Conservation (phyloP, 2,888 invertebrate genomes). For the Cephus runcator region DNA sequence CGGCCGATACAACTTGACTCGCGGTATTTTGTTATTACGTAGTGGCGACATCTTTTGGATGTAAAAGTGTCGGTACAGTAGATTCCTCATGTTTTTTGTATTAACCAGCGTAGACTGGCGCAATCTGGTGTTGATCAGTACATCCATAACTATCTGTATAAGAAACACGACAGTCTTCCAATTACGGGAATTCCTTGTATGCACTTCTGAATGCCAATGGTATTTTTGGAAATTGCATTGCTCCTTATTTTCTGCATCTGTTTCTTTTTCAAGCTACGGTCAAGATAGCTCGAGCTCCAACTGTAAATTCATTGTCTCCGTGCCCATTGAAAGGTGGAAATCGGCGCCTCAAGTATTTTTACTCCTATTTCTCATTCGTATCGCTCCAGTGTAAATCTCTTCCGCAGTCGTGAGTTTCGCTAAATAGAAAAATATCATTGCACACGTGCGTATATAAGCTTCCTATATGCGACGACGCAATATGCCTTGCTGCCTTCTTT, state of each 20-base stretch:
- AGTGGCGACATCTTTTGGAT: not conserved
- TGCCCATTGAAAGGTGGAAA: not conserved
- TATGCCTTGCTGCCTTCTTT: constrained; percentile 25
- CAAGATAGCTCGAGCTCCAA: not conserved
- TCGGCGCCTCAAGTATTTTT: not conserved
- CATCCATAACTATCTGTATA: not conserved
- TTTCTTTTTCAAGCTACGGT: not conserved
- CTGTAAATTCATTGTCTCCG: not conserved
- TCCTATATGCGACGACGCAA: constrained; percentile 27
- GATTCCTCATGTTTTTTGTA: not conserved
- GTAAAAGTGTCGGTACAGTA: not conserved
- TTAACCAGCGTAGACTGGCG: not conserved
- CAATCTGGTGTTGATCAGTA: not conserved
- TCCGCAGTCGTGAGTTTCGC: not conserved
- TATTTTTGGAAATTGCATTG: not conserved
- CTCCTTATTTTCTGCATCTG: not conserved
- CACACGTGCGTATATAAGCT: constrained; percentile 24
- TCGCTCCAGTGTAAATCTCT: not conserved
- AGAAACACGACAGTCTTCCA: not conserved
- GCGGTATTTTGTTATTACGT: not conserved
- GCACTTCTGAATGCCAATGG: not conserved
- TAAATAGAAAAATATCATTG: not conserved
- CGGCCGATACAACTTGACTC: not conserved
- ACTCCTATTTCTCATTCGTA: not conserved
- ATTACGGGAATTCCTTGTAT: not conserved